Evolutionary conservation across 2,113 vertebrate species (phyloP).

Genomic region (Lepisosteus osseus): DNA sequence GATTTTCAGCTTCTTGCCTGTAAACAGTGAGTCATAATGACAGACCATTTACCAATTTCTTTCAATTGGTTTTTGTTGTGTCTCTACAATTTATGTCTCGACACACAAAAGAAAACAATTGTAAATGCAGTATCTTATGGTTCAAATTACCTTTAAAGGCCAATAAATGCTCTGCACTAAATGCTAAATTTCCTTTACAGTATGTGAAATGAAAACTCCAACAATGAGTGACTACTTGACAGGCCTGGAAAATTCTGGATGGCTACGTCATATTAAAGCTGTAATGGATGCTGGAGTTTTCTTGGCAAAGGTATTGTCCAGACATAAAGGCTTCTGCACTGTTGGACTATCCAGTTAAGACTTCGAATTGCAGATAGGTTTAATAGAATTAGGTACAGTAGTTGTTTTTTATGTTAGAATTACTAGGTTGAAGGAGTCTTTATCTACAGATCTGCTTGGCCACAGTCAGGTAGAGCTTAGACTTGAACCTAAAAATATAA

Average conservation of each 20-base stretch:
- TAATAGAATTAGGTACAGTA: no score
- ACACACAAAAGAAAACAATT: no score
- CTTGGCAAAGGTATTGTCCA: constrained; percentile 66
- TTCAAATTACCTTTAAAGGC: no score
- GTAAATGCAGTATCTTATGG: no score
- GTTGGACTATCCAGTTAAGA: not conserved
- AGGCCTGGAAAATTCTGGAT: constrained; percentile 76
- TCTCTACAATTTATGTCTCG: no score
- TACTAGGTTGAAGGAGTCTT: no score
- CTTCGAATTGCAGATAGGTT: no score
- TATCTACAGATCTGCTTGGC: no score
- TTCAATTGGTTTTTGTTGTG: not conserved
- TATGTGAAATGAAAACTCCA: constrained; percentile 71
- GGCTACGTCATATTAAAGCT: constrained; percentile 78
- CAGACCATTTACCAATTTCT: constrained; percentile 3
- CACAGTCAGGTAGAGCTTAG: no score
- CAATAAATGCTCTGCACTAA: no score
- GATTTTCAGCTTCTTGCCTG: not conserved
- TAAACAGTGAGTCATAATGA: not conserved
- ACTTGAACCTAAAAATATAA: no score
- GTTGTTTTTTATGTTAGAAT: no score
- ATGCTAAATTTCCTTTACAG: constrained; percentile 36
- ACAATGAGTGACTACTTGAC: constrained; percentile 79
- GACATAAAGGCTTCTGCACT: not conserved
- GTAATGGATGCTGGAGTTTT: constrained; percentile 76